Evolutionary conservation across 2,888 invertebrate species (phyloP).

Genomic region (Pimpla rufipes): DNA sequence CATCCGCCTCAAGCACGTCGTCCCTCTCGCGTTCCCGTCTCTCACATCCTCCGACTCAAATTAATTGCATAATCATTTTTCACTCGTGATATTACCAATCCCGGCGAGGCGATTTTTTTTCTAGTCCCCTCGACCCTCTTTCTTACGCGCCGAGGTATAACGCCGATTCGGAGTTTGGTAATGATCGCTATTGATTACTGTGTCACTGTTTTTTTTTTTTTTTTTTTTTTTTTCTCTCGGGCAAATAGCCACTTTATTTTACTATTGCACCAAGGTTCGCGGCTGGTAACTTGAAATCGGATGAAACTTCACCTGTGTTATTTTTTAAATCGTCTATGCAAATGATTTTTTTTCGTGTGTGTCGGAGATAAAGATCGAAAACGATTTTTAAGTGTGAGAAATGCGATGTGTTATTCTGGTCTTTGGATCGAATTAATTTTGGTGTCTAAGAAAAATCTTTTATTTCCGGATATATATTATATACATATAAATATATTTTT

Average conservation of each 20-base stretch:
- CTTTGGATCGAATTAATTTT: neutral
- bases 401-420: neutral
- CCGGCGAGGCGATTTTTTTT: slow-evolving; percentile 43
- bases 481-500: too few relatives aligned
- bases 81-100: slow-evolving; percentile 62
- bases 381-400: neutral
- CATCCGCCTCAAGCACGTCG: slow-evolving; percentile 66
- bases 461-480: too few relatives aligned
- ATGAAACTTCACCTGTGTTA: neutral
- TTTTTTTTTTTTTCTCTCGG: slow-evolving; percentile 2
- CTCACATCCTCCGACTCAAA: slow-evolving; percentile 57
- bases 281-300: neutral
- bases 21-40: slow-evolving; percentile 33
- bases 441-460: neutral
- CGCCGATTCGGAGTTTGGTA: slow-evolving; percentile 32
- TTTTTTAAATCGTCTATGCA: neutral
- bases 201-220: slow-evolving; percentile 27
- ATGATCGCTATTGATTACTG: slow-evolving; percentile 58
- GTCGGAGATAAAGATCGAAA: too few relatives aligned
- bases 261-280: neutral
- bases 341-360: neutral
- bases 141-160: slow-evolving; percentile 44
- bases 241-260: slow-evolving; percentile 15
- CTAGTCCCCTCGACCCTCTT: neutral
- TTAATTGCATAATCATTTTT: slow-evolving; percentile 70